These are phyloP conservation scores for Pentalonia nigronervosa DNA, from an alignment of 1,140 invertebrate species.

Conservation along the genomic window DNA sequence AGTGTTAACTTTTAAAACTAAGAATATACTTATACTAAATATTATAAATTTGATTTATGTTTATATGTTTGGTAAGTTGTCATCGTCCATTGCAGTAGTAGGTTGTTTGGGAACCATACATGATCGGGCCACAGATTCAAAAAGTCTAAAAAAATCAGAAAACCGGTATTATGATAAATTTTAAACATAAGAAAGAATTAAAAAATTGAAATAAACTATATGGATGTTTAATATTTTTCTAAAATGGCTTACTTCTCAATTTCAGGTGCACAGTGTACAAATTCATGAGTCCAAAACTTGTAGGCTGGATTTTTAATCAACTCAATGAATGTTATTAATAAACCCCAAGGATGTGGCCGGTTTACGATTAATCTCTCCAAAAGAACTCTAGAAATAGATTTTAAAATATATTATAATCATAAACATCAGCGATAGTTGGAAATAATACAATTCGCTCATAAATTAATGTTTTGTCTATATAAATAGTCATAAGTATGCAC, in stretches of 20 bases:
- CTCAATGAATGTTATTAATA: constrained; percentile 98
- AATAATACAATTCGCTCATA: not conserved
- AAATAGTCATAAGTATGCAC: not conserved
- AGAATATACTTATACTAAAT: not conserved
- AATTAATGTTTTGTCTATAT: not conserved
- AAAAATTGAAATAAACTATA: not conserved
- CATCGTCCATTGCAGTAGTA: not conserved
- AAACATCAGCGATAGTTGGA: not conserved
- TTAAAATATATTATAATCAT: not conserved
- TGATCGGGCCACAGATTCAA: constrained; percentile 92
- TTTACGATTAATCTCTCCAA: constrained; percentile 97
- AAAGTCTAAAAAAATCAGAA: constrained; percentile 72
- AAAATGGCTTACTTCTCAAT: constrained; percentile 91
- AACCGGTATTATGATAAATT: not conserved
- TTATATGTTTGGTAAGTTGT: constrained; percentile 38
- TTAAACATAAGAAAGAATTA: not conserved
- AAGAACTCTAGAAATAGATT: constrained; percentile 76
- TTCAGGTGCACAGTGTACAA: constrained; percentile 98
- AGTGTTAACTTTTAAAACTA: not conserved
- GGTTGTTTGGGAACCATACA: constrained; percentile 76
- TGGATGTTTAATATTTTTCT: not conserved
- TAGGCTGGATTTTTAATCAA: constrained; percentile 97
- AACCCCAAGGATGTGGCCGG: constrained; percentile 98
- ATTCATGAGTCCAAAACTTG: constrained; percentile 99
- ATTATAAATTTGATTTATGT: not conserved